phyloP scores from a whole-genome alignment of 2,113 vertebrate species.

The Actinemys pallida region DNA sequence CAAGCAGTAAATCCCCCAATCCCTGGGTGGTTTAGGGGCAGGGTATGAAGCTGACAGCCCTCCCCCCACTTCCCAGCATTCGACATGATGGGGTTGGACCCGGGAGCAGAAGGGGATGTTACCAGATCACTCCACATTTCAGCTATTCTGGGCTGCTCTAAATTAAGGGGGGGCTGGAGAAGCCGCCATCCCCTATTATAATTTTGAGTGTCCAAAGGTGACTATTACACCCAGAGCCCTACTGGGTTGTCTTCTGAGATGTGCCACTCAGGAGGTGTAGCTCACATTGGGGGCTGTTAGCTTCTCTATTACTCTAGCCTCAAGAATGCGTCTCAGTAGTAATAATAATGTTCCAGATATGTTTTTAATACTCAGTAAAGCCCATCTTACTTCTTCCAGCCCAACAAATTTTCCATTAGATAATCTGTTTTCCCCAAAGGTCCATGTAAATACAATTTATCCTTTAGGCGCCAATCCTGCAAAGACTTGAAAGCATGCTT shows the following conservation, averaged over 20 bases:
- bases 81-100: neutral
- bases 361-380: neutral
- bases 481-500: neutral
- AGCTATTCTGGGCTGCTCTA: neutral
- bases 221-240: rapidly evolving
- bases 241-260: neutral
- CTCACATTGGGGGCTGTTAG: neutral
- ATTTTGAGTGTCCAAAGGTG: neutral
- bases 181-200: neutral
- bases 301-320: neutral
- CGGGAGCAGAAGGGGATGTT: rapidly evolving
- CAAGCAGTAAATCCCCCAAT: neutral
- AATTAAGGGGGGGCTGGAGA: neutral
- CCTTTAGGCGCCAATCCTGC: neutral
- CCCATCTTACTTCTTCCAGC: rapidly evolving
- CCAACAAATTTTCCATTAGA: neutral
- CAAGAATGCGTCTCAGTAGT: neutral
- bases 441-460: neutral
- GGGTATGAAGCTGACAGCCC: too few relatives aligned
- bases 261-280: neutral
- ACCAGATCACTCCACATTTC: neutral
- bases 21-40: neutral
- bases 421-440: neutral
- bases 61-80: too few relatives aligned
- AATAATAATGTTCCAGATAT: neutral